Percentiles rank a stretch among this genome's conserved stretches.
These are phyloP conservation scores for Scrobipalpa atriplicella DNA, from an alignment of 2,888 invertebrate species.

Conservation along the genomic window DNA sequence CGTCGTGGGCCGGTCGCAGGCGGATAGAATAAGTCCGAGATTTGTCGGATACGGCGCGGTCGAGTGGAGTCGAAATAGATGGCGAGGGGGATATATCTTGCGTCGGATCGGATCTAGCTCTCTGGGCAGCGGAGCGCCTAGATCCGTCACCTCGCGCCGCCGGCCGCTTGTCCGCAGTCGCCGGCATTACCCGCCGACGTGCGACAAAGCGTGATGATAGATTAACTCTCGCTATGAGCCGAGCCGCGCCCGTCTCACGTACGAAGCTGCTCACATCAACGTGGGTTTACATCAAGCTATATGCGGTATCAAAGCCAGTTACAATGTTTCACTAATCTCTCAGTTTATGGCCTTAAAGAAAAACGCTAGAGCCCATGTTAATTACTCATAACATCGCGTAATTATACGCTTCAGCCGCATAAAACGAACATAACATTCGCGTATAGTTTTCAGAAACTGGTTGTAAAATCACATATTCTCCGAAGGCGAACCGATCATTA, in stretches of 20 bases:
- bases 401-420: constrained; percentile 9
- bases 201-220: constrained; percentile 33
- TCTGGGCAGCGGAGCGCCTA: constrained; percentile 49
- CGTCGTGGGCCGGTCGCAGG: constrained; percentile 56
- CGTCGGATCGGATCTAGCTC: constrained; percentile 49
- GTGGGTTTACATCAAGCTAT: neutral
- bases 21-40: constrained; percentile 73
- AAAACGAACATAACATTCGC: constrained; percentile 1
- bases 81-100: constrained; percentile 66
- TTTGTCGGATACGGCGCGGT: constrained; percentile 73
- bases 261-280: neutral
- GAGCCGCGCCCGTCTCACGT: constrained; percentile 16
- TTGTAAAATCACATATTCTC: constrained; percentile 36
- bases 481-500: constrained; percentile 43
- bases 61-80: constrained; percentile 76
- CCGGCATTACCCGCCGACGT: constrained; percentile 36
- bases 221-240: constrained; percentile 30
- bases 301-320: neutral
- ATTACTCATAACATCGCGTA: constrained; percentile 15
- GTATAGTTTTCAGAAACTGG: constrained; percentile 22
- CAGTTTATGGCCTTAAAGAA: neutral
- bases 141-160: constrained; percentile 65
- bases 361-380: constrained; percentile 2
- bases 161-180: constrained; percentile 48
- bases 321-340: constrained; percentile 5